These are phyloP conservation scores for Drosophila sechellia DNA, from an alignment of 1,140 invertebrate genomes.

Conservation along the genomic window DNA sequence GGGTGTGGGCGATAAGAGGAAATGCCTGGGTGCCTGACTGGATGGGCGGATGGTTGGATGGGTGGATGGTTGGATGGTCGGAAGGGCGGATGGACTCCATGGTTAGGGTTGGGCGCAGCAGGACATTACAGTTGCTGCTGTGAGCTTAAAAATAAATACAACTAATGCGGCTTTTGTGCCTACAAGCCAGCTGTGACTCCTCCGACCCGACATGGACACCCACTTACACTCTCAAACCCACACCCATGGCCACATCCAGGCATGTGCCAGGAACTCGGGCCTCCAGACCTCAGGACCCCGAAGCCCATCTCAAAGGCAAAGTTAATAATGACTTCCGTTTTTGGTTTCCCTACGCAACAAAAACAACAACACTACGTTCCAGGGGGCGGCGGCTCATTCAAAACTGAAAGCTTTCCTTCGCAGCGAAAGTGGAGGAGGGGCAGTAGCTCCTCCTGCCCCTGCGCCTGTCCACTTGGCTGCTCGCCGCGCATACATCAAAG, in stretches of 20 bases:
- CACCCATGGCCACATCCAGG: not conserved
- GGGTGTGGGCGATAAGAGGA: conserved; percentile 36
- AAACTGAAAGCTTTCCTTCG: conserved; percentile 49
- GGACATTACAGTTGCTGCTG: conserved; percentile 70
- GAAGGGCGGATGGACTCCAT: not conserved
- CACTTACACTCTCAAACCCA: conserved; percentile 56
- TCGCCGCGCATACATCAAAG: conserved; percentile 77
- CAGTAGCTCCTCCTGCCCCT: conserved; percentile 4
- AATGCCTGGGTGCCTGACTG: conserved; percentile 8
- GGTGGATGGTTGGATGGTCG: not conserved
- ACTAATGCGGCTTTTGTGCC: conserved; percentile 83
- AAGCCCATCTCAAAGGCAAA: conserved; percentile 70
- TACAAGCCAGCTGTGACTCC: conserved; percentile 79
- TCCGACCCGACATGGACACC: conserved; percentile 55
- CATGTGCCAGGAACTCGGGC: conserved; percentile 21
- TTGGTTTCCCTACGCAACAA: conserved; percentile 80
- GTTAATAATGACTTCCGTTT: conserved; percentile 83
- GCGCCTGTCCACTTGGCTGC: conserved; percentile 67
- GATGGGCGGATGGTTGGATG: not conserved
- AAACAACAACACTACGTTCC: conserved; percentile 14
- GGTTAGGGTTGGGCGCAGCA: conserved; percentile 22
- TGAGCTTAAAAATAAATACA: conserved; percentile 82
- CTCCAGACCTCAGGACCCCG: conserved; percentile 10
- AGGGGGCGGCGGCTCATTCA: conserved; percentile 44
- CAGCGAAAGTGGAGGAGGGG: conserved; percentile 23